Conservation (phyloP, 2,797 vertebrate species). For the Sebastolobus alascanus region DNA sequence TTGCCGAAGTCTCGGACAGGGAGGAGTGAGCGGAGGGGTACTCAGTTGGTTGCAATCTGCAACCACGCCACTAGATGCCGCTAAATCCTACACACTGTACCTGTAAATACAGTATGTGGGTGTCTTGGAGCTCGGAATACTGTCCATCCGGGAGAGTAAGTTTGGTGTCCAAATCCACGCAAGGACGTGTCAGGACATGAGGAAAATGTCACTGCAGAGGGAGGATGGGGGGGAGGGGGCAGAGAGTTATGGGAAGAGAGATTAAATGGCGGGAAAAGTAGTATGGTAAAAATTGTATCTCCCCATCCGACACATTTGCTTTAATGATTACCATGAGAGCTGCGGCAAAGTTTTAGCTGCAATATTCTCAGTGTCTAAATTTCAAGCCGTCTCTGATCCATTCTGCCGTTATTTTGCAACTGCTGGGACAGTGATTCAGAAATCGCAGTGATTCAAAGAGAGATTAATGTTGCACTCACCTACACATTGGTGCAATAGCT, state of each 20-base stretch:
- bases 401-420: conserved; percentile 44
- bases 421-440: conserved; percentile 53
- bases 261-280: neutral
- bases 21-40: too few species aligned
- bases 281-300: neutral
- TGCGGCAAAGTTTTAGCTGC: neutral
- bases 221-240: neutral
- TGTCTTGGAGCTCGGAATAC: conserved; percentile 24
- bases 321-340: neutral
- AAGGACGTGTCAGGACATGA: conserved; percentile 59
- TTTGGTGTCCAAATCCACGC: conserved; percentile 32
- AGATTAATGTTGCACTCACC: conserved; percentile 52
- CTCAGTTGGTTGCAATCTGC: too few species aligned
- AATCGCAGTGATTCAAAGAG: conserved; percentile 48
- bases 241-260: conserved; percentile 5
- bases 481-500: conserved; percentile 50
- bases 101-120: conserved; percentile 22
- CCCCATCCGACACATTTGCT: neutral
- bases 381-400: neutral
- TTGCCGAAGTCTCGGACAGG: too few species aligned
- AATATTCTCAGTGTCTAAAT: conserved; percentile 16
- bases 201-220: conserved; percentile 33
- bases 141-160: conserved; percentile 10
- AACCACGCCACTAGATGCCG: too few species aligned
- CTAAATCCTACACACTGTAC: too few species aligned